phyloP scores from a whole-genome alignment of 2,888 invertebrate genomes.

The Drosophila kambysellisi region DNA sequence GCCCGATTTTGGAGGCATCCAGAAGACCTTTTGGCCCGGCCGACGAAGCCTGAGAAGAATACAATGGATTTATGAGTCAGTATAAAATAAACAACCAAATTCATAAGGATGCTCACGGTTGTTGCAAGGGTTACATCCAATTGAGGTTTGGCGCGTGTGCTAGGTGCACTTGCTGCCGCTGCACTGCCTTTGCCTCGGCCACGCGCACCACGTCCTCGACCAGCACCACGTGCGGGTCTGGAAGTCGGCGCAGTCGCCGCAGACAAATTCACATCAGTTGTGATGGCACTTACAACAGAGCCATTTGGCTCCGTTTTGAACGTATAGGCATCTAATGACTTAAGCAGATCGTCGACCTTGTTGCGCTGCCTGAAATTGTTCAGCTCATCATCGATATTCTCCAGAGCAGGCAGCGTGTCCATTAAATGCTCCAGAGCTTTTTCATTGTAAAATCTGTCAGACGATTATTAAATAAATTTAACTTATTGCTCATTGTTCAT shows the following conservation, averaged over 20 bases:
- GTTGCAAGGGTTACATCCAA: slow-evolving; percentile 67
- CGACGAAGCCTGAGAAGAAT: slow-evolving; percentile 34
- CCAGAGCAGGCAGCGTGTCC: slow-evolving; percentile 85
- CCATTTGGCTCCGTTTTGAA: slow-evolving; percentile 26
- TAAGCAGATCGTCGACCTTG: slow-evolving; percentile 74
- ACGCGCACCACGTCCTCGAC: slow-evolving; percentile 59
- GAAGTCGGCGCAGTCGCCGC: slow-evolving; percentile 5
- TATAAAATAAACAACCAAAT: not conserved
- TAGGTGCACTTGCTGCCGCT: slow-evolving; percentile 21
- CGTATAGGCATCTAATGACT: slow-evolving; percentile 69
- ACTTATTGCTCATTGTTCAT: not conserved
- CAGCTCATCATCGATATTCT: slow-evolving; percentile 86
- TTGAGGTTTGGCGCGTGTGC: slow-evolving; percentile 51
- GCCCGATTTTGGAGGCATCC: slow-evolving; percentile 23
- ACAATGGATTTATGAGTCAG: not conserved
- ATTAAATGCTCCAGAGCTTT: slow-evolving; percentile 86
- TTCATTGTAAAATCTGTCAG: slow-evolving; percentile 86
- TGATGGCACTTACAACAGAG: not conserved
- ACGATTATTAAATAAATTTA: too few species aligned
- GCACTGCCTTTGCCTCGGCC: slow-evolving; percentile 50
- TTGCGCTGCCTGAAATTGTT: slow-evolving; percentile 84
- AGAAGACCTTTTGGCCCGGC: slow-evolving; percentile 36
- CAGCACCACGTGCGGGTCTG: slow-evolving; percentile 41
- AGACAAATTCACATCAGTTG: slow-evolving; percentile 12
- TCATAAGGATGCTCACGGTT: slow-evolving; percentile 26